Conservation (phyloP, 2,888 invertebrate genomes). For the Latrodectus elegans region DNA sequence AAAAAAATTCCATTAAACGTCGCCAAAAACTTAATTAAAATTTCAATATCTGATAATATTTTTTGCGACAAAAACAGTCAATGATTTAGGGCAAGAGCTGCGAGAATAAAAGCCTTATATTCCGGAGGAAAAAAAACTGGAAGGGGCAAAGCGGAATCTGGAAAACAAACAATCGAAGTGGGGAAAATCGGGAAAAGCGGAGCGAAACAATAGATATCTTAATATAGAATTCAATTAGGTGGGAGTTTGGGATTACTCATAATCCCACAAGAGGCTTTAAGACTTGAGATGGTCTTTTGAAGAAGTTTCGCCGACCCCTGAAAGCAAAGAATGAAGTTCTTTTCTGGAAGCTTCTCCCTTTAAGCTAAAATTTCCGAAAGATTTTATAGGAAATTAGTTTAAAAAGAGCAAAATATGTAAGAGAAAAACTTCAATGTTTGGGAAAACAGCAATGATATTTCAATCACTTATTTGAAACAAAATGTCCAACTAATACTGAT, state of each 20-base stretch:
- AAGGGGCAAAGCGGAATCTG: constrained; percentile 19
- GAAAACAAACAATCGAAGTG: background rate
- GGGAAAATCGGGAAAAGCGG: constrained; percentile 9
- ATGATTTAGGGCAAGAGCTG: constrained; percentile 6
- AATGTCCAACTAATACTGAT: no score
- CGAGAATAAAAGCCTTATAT: constrained; percentile 10
- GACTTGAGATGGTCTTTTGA: constrained; percentile 44
- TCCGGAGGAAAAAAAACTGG: constrained; percentile 38
- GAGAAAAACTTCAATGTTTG: no score
- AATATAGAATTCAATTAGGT: constrained; percentile 66
- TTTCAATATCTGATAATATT: constrained; percentile 45
- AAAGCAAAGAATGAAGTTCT: constrained; percentile 7
- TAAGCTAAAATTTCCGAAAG: no score
- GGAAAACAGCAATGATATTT: no score
- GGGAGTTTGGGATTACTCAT: constrained; percentile 54
- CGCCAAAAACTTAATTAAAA: constrained; percentile 53
- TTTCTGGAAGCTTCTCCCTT: no score
- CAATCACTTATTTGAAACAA: no score
- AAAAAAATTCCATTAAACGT: background rate
- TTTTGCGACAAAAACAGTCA: constrained; percentile 1
- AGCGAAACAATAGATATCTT: constrained; percentile 48
- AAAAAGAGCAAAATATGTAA: no score
- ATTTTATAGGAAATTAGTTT: no score
- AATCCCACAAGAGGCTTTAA: constrained; percentile 51
- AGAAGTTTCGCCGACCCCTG: constrained; percentile 6